Evolutionary conservation across 2,888 invertebrate species (phyloP).

Genomic region (Limenitis camilla): DNA sequence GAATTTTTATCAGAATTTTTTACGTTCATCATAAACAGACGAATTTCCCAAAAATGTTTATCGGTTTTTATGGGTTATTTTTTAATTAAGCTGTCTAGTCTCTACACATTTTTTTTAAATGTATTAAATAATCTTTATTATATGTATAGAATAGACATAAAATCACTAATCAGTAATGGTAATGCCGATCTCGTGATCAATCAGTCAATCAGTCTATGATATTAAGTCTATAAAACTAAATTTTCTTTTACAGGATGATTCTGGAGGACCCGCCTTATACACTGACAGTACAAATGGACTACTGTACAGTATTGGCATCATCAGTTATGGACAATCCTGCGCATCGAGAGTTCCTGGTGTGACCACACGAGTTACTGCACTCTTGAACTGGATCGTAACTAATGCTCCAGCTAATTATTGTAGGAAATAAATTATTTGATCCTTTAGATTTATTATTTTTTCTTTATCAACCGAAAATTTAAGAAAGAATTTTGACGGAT

Average conservation of each 20-base stretch:
- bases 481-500: no score
- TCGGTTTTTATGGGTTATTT: no score
- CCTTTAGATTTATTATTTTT: not conserved
- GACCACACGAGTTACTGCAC: conserved; percentile 71
- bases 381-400: conserved; percentile 71
- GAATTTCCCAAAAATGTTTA: not conserved
- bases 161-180: no score
- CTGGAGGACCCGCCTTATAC: conserved; percentile 76
- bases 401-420: conserved; percentile 44
- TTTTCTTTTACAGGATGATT: conserved; percentile 46
- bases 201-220: not conserved
- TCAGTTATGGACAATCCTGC: conserved; percentile 74
- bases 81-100: no score
- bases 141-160: no score
- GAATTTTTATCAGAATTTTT: no score
- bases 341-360: conserved; percentile 64
- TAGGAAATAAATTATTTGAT: conserved; percentile 31
- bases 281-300: conserved; percentile 49
- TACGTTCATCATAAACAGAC: not conserved
- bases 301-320: conserved; percentile 62
- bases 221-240: not conserved
- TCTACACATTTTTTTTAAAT: no score
- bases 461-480: not conserved
- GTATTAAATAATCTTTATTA: no score
- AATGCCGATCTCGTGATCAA: no score